These are phyloP conservation scores for Peromyscus polionotus DNA, from an alignment of 2,113 vertebrate genomes.

Conservation along the genomic window DNA sequence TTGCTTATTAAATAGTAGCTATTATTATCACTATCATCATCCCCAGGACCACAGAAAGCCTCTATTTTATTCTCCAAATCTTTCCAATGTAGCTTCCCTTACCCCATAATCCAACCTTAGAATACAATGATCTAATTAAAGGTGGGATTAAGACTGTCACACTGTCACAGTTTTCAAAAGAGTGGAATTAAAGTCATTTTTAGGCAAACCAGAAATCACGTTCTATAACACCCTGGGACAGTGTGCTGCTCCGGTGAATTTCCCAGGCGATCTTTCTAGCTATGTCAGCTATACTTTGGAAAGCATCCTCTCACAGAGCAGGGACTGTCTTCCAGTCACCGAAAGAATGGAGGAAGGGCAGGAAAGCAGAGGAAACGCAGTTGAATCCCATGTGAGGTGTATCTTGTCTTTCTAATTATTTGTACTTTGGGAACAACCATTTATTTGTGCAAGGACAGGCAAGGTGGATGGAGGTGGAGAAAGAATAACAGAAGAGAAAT, in stretches of 20 bases:
- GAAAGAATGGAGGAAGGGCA: too few species aligned
- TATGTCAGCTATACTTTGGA: background rate
- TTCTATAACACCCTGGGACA: background rate
- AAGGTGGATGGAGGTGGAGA: background rate
- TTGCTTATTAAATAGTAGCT: background rate
- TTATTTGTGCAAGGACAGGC: slow-evolving; percentile 17
- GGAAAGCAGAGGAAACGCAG: background rate
- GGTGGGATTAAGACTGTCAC: background rate
- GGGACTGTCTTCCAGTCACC: background rate
- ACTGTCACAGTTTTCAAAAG: background rate
- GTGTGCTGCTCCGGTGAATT: background rate
- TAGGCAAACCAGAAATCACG: background rate
- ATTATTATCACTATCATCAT: background rate
- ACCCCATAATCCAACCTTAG: slow-evolving; percentile 26
- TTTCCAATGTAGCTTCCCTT: background rate
- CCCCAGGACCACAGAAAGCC: background rate
- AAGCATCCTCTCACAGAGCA: background rate
- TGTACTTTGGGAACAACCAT: background rate
- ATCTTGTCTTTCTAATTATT: background rate
- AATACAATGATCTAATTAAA: background rate
- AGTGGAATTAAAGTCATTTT: slow-evolving; percentile 23
- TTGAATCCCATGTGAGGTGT: background rate
- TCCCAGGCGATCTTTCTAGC: background rate
- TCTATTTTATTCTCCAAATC: background rate
- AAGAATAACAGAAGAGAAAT: slow-evolving; percentile 25